Percentiles rank a stretch among this genome's conserved stretches.
phyloP scores from a whole-genome alignment of 2,113 vertebrate species.

The Eulemur macaco region DNA sequence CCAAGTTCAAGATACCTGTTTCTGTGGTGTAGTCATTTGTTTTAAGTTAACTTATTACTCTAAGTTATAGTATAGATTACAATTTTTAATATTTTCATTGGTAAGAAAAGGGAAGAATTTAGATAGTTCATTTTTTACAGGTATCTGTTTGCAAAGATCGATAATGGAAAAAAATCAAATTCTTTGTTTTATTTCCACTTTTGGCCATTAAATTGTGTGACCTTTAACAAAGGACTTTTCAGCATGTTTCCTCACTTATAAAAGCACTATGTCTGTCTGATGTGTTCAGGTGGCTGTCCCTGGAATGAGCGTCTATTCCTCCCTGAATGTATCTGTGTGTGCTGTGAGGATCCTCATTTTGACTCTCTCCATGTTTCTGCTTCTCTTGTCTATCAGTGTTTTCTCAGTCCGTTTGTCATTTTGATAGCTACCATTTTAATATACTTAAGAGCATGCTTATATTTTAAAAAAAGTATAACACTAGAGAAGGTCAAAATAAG shows the following conservation, averaged over 20 bases:
- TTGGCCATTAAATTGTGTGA: not conserved
- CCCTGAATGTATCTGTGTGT: not conserved
- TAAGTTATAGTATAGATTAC: not conserved
- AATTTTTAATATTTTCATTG: not conserved
- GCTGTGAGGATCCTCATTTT: not conserved
- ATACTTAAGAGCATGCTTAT: not conserved
- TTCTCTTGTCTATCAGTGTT: not conserved
- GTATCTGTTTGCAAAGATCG: not conserved
- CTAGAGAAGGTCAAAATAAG: not conserved
- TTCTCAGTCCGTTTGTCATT: not conserved
- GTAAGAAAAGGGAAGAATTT: constrained; percentile 15
- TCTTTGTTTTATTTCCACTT: not conserved
- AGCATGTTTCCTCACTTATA: not conserved
- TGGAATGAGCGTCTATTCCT: not conserved
- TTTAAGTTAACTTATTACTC: not conserved
- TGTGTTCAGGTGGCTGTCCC: too few relatives aligned
- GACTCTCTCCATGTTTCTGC: not conserved
- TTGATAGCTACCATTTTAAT: not conserved
- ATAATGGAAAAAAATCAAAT: not conserved
- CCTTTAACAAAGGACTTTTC: not conserved
- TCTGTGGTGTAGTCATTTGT: not conserved
- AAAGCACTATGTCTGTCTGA: not conserved
- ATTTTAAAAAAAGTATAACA: not conserved
- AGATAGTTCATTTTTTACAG: not conserved
- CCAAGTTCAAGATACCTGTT: not conserved